These are phyloP conservation scores for Dichetophora obliterata DNA, from an alignment of 2,888 invertebrate genomes.

Conservation along the genomic window DNA sequence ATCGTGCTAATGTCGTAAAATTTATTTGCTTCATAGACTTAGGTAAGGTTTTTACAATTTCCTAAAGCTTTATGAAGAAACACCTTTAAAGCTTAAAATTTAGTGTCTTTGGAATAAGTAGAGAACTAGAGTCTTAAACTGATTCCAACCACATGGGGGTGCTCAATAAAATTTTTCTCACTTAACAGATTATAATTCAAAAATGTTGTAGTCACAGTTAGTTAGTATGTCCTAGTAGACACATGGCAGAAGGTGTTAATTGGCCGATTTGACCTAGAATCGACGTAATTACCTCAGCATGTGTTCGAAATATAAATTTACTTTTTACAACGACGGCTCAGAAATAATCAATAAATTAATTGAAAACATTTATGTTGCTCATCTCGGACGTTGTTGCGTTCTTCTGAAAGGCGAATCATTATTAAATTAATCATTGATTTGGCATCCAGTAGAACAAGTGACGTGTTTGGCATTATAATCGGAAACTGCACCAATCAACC, in stretches of 20 bases:
- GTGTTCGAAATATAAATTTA: slow-evolving; percentile 21
- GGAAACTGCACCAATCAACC: slow-evolving; percentile 20
- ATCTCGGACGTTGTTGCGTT: not conserved
- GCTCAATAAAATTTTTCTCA: too few species aligned
- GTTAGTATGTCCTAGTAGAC: not conserved
- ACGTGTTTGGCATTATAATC: slow-evolving; percentile 38
- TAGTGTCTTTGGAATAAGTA: too few species aligned
- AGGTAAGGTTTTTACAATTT: too few species aligned
- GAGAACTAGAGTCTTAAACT: too few species aligned
- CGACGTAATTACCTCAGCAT: slow-evolving; percentile 7
- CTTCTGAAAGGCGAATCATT: not conserved
- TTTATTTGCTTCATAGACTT: too few species aligned
- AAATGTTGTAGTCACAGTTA: not conserved
- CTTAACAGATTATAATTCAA: too few species aligned
- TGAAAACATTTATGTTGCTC: slow-evolving; percentile 30
- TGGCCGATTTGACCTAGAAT: slow-evolving; percentile 26
- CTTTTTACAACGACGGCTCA: not conserved
- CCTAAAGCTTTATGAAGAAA: too few species aligned
- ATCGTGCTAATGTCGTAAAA: too few species aligned
- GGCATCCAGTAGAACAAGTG: slow-evolving; percentile 29
- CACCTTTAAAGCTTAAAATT: too few species aligned
- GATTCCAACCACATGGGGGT: too few species aligned
- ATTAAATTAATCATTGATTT: slow-evolving; percentile 35
- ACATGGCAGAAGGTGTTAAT: slow-evolving; percentile 21
- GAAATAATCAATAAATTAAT: slow-evolving; percentile 34